Base-by-base conservation (phyloP, 2,888 invertebrate species). In the Bombylius discolor region DNA sequence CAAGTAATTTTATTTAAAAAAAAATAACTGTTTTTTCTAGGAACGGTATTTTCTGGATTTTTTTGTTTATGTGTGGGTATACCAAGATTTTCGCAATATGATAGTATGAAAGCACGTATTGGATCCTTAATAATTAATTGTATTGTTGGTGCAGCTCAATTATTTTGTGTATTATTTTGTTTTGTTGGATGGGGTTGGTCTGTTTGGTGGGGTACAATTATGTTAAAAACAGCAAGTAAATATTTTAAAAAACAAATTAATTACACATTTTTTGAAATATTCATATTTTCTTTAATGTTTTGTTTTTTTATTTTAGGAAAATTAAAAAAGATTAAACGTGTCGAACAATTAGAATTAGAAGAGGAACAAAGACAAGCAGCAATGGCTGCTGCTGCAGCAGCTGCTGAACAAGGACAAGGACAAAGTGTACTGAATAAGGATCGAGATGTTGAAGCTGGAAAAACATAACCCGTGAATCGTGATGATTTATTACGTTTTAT, bases 151-250 rank as follows among this genome's bases (percentile, higher is more conserved):
- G 78, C 87, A 56, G 84, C 90, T 23, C 97, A 97, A 75, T 77
- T 92, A 65, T 93, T 95, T 76, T 95, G 95, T 33, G 89, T 96
- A 53, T 81, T 95, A 54, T 96, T 97, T 77, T 88, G 96, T 67
- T 81, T 94, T 53, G 94, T 92, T 47, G 91, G 97, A 23, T 97
- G 96, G 96, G 95, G 96, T 63, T 97, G 97, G 97, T 92, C 94
- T 59, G 86, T 97, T 61, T 94, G 94, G 84, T 97, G 97, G 97
- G 97, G 96, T 4, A 85, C 93, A 62, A 89, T 92, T 67, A 89
- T 96, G 85, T 76, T 96, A 60, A 85, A 84, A 68, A 81, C 91
- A 66, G 87, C 96, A 59, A 85, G 96, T 96, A 74, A 83, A 23
- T 23, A 23, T 23, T 23, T n/a, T n/a, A n/a, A 81, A 60, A 14